Base-by-base conservation (phyloP, 2,113 vertebrate species). In the Hoplias malabaricus region DNA sequence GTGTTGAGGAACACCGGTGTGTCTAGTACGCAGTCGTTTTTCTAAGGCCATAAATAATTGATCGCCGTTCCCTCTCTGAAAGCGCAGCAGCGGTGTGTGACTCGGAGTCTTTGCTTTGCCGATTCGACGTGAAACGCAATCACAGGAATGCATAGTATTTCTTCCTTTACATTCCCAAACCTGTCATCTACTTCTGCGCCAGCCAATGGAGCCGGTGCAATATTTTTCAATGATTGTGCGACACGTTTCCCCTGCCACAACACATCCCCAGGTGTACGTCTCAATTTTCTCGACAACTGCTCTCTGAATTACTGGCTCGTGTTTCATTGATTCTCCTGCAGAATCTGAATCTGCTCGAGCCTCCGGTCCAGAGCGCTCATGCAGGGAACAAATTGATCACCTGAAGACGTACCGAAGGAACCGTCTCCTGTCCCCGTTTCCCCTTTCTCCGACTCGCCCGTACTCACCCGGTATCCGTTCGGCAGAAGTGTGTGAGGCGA, bases 381-480 rank as follows among this genome's bases (percentile, higher is more conserved):
- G 73, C 53, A 27, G 46, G 46, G 62, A 77, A 27, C 33, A 63
- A 53, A 79, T 68, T 69, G 33, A 77, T 75, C 69, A 69, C 27
- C 43, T 33, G 36, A 78, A 21, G 57, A 48, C 23, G 56, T 23
- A 38, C 69, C 33, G 54, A 54, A 13, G 19, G 42, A 73, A 29
- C 6, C 62, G 9, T 6, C 5, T 78, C 19, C 66, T 4, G 12
- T 50, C 25, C 9, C 68, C 4, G 1, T 68, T 38, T 48, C 1
- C 19, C 38, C 29, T 21, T 25, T 34, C 36, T 27, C 27, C n/a
- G 27, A 11, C 43, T 2, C n/a, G n/a, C 34, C n/a, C 5, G 10
- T 14, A 38, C 80, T 69, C 73, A 94, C 94, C 93, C 90, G 43
- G 86, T 88, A n/a, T 95, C 94, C 21, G 86, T 92, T 3, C 90